Percentiles rank a stretch among this genome's conserved stretches.
phyloP scores from a whole-genome alignment of 2,797 vertebrate species.

The Microctenopoma stevenorrisi region DNA sequence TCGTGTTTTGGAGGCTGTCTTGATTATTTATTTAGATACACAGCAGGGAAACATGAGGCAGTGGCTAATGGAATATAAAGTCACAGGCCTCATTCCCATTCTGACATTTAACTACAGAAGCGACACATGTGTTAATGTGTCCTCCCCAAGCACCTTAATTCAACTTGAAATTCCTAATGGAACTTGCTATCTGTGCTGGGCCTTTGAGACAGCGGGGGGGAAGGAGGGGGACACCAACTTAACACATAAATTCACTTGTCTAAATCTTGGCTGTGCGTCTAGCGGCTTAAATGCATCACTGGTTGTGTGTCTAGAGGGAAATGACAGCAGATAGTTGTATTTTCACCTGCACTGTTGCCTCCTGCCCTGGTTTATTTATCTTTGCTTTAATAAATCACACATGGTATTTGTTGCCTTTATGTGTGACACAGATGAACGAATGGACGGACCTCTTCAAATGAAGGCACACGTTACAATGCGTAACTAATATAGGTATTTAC shows the following conservation, averaged over 20 bases:
- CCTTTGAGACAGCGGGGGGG: constrained; percentile 65
- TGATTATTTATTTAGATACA: constrained; percentile 88
- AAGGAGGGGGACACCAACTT: constrained; percentile 63
- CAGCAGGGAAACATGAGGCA: constrained; percentile 83
- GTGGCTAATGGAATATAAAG: constrained; percentile 86
- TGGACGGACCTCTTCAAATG: not conserved
- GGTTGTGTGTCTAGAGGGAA: constrained; percentile 77
- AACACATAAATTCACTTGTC: constrained; percentile 85
- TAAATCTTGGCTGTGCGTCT: constrained; percentile 76
- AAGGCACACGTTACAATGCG: too few species aligned
- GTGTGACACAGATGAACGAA: constrained; percentile 25
- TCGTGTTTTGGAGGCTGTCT: constrained; percentile 85
- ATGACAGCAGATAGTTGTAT: constrained; percentile 62
- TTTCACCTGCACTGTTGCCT: constrained; percentile 58
- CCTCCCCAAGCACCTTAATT: constrained; percentile 83
- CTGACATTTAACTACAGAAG: constrained; percentile 86
- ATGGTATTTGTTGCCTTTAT: constrained; percentile 18
- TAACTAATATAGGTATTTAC: not conserved
- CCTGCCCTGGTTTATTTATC: constrained; percentile 39
- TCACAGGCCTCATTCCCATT: constrained; percentile 84
- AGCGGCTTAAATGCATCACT: constrained; percentile 79
- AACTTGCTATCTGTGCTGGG: constrained; percentile 74
- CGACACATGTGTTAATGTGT: constrained; percentile 82
- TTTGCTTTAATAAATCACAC: constrained; percentile 58
- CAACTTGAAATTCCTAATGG: constrained; percentile 85